These are phyloP conservation scores for Panopea generosa DNA, from an alignment of 2,888 invertebrate species.

Conservation along the genomic window DNA sequence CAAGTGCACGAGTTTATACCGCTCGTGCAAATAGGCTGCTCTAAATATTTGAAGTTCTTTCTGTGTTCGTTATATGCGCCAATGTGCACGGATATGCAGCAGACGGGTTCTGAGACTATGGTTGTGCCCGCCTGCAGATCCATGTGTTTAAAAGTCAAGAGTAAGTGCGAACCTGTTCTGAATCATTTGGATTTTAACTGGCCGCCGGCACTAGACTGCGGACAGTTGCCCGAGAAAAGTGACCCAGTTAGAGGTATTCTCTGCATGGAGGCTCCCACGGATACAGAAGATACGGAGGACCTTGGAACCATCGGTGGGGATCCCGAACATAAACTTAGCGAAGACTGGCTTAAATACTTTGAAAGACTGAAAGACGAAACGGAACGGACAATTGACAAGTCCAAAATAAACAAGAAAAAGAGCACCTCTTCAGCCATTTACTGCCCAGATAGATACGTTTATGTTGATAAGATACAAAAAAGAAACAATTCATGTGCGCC, in stretches of 20 bases:
- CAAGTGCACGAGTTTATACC: slow-evolving; percentile 91
- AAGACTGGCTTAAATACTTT: slow-evolving; percentile 68
- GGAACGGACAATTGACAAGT: slow-evolving; percentile 7
- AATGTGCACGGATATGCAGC: slow-evolving; percentile 92
- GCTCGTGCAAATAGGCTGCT: slow-evolving; percentile 92
- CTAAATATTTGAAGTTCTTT: slow-evolving; percentile 92
- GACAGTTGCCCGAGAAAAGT: slow-evolving; percentile 90
- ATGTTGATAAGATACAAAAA: slow-evolving; percentile 75
- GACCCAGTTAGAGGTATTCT: slow-evolving; percentile 87
- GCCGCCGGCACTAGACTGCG: slow-evolving; percentile 92
- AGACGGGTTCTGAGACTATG: slow-evolving; percentile 89
- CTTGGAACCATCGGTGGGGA: slow-evolving; percentile 63
- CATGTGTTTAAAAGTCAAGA: slow-evolving; percentile 90
- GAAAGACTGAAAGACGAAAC: slow-evolving; percentile 52
- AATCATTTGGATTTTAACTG: slow-evolving; percentile 88
- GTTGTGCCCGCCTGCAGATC: slow-evolving; percentile 93
- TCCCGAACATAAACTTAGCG: slow-evolving; percentile 60
- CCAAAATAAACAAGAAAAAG: slow-evolving; percentile 5
- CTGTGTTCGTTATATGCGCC: slow-evolving; percentile 96
- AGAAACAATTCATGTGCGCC: slow-evolving; percentile 83
- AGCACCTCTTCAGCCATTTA: slow-evolving; percentile 24
- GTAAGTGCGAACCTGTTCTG: slow-evolving; percentile 87
- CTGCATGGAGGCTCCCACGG: slow-evolving; percentile 90
- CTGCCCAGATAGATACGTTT: slow-evolving; percentile 81
- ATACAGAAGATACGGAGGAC: slow-evolving; percentile 73